Base-by-base conservation (phyloP, 2,113 vertebrate species). In the Rafetus swinhoei region DNA sequence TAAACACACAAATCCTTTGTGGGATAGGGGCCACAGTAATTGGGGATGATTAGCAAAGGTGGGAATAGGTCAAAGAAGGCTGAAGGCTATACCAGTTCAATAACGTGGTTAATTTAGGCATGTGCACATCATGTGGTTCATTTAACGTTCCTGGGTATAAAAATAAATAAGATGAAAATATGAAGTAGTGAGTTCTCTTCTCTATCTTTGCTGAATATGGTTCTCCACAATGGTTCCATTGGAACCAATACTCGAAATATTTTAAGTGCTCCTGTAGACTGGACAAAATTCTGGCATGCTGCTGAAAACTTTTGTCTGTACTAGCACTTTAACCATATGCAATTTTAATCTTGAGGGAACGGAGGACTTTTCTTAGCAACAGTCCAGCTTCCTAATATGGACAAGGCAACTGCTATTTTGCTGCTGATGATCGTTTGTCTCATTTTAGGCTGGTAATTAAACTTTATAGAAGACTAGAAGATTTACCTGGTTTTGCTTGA, bases 141-240 rank as follows among this genome's bases (percentile, higher is more conserved):
- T 21, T 50, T 27, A 72, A 35, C 21, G 2, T 72, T 21, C 65
- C 84, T 55, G 62, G 45, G 62, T 54, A n/a, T 39, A 13, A 81
- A 11, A 19, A 19, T 72, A 39, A 59, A 55, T 14, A 72, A 83
- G 12, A 80, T 32, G 1, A 19, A 62, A 27, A 27, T 45, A 35
- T 57, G n/a, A 80, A 12, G 1, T 32, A 82, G 45, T 82, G 72
- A 14, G 45, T 27, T 79, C 3, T 62, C 86, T 88, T 21, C 0
- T 32, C 27, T 29, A 14, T 69, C 3, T 56, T 62, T 55, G 74
- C 7, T 32, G 9, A 1, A 80, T 85, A 18, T 0, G 0, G 56
- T 93, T 92, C 55, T 74, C n/a, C 45, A 9, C 57, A 82, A 11
- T 59, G 60, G 15, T 85, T 93, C 76, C 24, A 82, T 57, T 83